phyloP scores from a whole-genome alignment of 2,797 vertebrate species.

The Paedocypris micromegethes region DNA sequence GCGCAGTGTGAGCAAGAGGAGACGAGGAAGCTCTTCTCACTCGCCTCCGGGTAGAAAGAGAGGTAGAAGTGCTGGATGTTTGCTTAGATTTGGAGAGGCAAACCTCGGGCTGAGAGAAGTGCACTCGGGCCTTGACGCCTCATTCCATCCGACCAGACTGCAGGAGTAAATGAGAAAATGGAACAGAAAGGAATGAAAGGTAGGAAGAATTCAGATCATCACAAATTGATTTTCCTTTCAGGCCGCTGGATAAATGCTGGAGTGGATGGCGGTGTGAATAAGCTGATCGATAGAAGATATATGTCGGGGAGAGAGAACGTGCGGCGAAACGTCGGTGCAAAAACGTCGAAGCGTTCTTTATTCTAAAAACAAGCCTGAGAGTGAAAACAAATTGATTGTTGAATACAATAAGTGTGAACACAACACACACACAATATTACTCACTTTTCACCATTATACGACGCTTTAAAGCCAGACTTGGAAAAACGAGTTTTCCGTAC shows the following conservation, averaged over 20 bases:
- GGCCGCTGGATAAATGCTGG: slow-evolving; percentile 12
- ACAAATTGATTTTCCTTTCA: slow-evolving; percentile 16
- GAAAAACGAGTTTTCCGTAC: no score
- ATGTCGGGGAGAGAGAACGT: no score
- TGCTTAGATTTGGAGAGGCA: slow-evolving; percentile 13
- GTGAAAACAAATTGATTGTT: no score
- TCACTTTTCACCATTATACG: no score
- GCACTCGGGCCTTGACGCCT: slow-evolving; percentile 4
- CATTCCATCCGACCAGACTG: slow-evolving; percentile 9
- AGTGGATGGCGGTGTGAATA: slow-evolving; percentile 9
- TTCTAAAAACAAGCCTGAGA: no score
- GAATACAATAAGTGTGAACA: no score
- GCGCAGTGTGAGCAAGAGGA: slow-evolving; percentile 21
- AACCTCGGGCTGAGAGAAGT: slow-evolving; percentile 14
- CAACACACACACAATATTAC: no score
- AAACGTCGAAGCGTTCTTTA: no score
- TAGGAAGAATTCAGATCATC: slow-evolving; percentile 13
- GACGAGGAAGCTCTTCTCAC: slow-evolving; percentile 2
- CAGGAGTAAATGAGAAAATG: slow-evolving; percentile 13
- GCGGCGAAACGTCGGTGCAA: no score
- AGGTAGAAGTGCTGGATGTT: slow-evolving; percentile 19
- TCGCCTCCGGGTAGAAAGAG: slow-evolving; percentile 16
- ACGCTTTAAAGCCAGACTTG: no score
- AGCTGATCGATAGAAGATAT: slow-evolving; percentile 6
- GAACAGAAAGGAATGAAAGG: slow-evolving; percentile 7